phyloP scores from a whole-genome alignment of 1,140 invertebrate species.

The Lepeophtheirus salmonis region DNA sequence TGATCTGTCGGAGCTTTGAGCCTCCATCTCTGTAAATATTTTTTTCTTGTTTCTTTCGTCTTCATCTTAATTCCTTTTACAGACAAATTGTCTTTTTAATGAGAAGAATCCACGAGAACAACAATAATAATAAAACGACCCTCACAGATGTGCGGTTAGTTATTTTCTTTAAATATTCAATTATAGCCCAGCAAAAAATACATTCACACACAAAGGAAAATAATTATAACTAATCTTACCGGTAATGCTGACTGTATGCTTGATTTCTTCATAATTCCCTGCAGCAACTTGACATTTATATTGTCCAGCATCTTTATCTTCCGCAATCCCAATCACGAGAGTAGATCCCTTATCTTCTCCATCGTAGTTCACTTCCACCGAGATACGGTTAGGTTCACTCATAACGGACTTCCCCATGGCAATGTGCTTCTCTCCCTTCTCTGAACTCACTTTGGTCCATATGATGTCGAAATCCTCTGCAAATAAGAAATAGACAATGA shows the following conservation, averaged over 20 bases:
- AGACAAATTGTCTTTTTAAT: too few relatives aligned
- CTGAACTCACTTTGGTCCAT: background rate
- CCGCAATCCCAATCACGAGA: conserved; percentile 6
- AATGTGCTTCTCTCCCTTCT: background rate
- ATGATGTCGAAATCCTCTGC: background rate
- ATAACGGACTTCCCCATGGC: background rate
- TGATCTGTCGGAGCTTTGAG: too few relatives aligned
- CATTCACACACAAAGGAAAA: too few relatives aligned
- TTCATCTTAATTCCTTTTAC: too few relatives aligned
- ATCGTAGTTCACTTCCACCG: background rate
- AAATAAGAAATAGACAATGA: too few relatives aligned
- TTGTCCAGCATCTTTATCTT: conserved; percentile 13
- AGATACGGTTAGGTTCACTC: background rate
- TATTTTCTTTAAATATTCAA: too few relatives aligned
- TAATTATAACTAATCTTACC: conserved; percentile 11
- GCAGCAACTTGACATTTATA: background rate
- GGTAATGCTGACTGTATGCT: conserved; percentile 5
- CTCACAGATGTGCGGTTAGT: too few relatives aligned
- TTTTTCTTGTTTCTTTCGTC: too few relatives aligned
- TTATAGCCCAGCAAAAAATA: too few relatives aligned
- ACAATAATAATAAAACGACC: too few relatives aligned
- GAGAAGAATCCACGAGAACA: too few relatives aligned
- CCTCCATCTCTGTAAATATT: too few relatives aligned
- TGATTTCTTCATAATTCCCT: background rate
- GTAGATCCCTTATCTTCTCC: conserved; percentile 6